A percentile compares a stretch with the other conserved stretches of the same genome.
Conservation (phyloP, 2,113 vertebrate genomes). For the Tupaia chinensis region DNA sequence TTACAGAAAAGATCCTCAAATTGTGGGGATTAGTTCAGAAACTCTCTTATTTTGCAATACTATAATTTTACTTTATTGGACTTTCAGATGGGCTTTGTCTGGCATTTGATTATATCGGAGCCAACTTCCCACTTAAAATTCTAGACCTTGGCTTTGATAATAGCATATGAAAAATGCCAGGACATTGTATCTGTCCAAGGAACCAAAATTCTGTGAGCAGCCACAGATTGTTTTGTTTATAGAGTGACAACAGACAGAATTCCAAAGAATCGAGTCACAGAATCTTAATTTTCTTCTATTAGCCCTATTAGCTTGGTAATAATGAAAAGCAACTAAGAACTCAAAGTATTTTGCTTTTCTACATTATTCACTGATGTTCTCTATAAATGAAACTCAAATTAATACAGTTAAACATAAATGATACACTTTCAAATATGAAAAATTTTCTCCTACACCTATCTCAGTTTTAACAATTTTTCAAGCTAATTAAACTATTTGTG, state of each 20-base stretch:
- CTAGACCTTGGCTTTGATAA: conserved; percentile 76
- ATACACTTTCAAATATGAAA: conserved; percentile 37
- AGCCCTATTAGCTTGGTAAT: conserved; percentile 6
- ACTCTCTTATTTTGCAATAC: conserved; percentile 75
- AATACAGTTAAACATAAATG: background rate
- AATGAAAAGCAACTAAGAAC: conserved; percentile 56
- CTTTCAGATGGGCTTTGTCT: conserved; percentile 79
- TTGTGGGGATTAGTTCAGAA: conserved; percentile 64
- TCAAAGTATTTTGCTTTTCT: background rate
- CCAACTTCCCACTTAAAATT: conserved; percentile 81
- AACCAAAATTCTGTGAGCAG: conserved; percentile 67
- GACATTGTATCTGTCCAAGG: conserved; percentile 72
- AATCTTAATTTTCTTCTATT: conserved; percentile 68
- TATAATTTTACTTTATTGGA: conserved; percentile 78
- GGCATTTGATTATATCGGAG: conserved; percentile 76
- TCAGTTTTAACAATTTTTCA: conserved; percentile 44
- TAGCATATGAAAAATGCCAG: conserved; percentile 77
- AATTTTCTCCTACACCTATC: background rate
- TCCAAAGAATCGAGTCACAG: conserved; percentile 71
- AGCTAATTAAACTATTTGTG: conserved; percentile 36
- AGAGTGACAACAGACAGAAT: conserved; percentile 72
- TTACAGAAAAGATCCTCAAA: conserved; percentile 73
- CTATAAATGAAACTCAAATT: conserved; percentile 45
- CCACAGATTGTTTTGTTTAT: conserved; percentile 71
- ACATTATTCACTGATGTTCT: background rate